Evolutionary conservation across 2,797 vertebrate species (phyloP), one percentile per base, ranked within the genome.

Genomic region (Heteromormyrus szaboi): DNA sequence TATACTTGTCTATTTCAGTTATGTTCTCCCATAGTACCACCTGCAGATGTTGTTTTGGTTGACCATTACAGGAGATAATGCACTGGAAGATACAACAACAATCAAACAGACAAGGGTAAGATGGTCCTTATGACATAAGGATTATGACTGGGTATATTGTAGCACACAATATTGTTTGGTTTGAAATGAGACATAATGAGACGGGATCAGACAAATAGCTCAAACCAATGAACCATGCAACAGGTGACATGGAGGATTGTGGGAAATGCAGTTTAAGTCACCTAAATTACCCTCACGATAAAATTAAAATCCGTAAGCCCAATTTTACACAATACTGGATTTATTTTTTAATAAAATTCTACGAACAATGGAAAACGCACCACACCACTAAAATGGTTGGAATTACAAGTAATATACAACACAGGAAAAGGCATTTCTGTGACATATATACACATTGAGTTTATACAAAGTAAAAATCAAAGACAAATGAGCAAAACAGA

Each of bases 351-450:
- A 54, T 90, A 88, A 90, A 88, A 88, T 87, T 54, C 88, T 85
- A 90, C 54, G 53, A 95, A 62, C 89, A 91, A 91, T 90, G 94
- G 93, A 94, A 93, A 95, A 91, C 94, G 94, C 93, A 95, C 93
- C 94, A 96, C 94, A 94, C 95, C 92, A 96, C 90, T 93, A 93
- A 95, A 95, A 95, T 96, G 95, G 94, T 91, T 94, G 93, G 91
- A 95, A 92, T 92, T 91, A 95, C 94, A 95, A 94, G 94, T 94
- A 94, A 95, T 93, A 94, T 93, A 94, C 93, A 93, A 94, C 91
- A 93, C 93, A 95, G 94, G 94, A 95, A 92, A 96, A 96, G 95
- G 95, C 94, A 95, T 96, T 96, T 96, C 92, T 76, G 95, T 96
- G 96, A 96, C 94, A 94, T 90, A 88, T 96, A 96, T 96, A 92